Evolutionary conservation across 2,888 invertebrate genomes (phyloP).

Genomic region (Masnerella sp.): DNA sequence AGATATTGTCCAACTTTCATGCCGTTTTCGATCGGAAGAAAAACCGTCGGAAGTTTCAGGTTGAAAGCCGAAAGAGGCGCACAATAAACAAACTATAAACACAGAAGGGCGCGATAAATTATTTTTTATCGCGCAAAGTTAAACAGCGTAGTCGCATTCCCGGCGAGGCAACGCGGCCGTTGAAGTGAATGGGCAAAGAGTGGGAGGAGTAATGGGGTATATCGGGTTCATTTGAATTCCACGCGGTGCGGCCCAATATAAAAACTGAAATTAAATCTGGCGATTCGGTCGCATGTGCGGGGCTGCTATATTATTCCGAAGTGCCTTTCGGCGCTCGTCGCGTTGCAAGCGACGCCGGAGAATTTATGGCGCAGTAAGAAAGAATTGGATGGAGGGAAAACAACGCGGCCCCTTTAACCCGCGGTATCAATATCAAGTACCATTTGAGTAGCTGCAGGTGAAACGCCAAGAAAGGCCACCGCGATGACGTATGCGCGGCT

Average conservation of each 20-base stretch:
- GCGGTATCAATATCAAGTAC: constrained; percentile 33
- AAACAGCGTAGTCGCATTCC: too few relatives aligned
- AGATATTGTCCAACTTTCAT: too few relatives aligned
- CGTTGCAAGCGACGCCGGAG: constrained; percentile 59
- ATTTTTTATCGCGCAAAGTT: too few relatives aligned
- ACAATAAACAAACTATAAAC: too few relatives aligned
- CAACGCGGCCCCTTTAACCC: constrained; percentile 36
- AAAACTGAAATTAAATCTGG: constrained; percentile 67
- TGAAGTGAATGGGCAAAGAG: too few relatives aligned
- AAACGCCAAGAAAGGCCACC: constrained; percentile 20
- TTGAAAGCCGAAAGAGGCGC: too few relatives aligned
- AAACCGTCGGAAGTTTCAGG: too few relatives aligned
- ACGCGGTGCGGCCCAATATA: constrained; percentile 52
- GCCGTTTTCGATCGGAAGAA: too few relatives aligned
- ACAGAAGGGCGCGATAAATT: too few relatives aligned
- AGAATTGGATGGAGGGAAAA: constrained; percentile 44
- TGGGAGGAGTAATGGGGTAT: too few relatives aligned
- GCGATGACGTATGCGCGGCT: constrained; percentile 18
- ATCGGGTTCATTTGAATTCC: constrained; percentile 59
- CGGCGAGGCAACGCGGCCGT: too few relatives aligned
- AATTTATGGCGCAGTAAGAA: constrained; percentile 63
- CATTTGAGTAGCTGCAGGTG: constrained; percentile 34
- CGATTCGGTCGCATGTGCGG: constrained; percentile 56
- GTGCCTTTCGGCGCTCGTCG: constrained; percentile 54
- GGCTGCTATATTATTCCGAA: constrained; percentile 62